phyloP scores from a whole-genome alignment of 2,113 vertebrate species.

The Ginglymostoma cirratum region DNA sequence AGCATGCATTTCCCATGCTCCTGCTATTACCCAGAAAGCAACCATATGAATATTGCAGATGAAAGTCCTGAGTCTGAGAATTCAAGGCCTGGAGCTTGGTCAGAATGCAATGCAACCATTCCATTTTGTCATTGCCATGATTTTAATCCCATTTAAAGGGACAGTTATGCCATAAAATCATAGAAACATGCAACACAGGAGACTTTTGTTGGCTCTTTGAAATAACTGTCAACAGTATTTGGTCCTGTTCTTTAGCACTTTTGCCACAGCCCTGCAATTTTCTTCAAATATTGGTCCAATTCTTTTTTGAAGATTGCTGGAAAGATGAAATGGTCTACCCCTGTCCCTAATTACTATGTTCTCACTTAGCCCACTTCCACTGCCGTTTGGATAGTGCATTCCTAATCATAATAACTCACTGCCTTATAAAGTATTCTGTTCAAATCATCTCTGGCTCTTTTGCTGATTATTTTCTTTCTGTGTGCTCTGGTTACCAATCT shows the following conservation, averaged over 20 bases:
- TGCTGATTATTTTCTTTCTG: not conserved
- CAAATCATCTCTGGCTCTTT: not conserved
- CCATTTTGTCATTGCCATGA: not conserved
- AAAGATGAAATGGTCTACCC: too few species aligned
- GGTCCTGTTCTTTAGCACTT: not conserved
- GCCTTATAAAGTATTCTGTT: not conserved
- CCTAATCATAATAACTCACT: not conserved
- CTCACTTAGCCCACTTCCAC: not conserved
- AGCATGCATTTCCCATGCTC: not conserved
- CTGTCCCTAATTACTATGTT: too few species aligned
- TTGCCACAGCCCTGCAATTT: not conserved
- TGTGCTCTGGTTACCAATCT: not conserved
- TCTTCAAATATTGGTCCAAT: not conserved
- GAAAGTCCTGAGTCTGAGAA: not conserved
- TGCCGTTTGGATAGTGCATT: not conserved
- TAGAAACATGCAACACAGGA: not conserved
- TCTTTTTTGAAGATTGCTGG: not conserved
- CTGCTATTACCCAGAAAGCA: not conserved
- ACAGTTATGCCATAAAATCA: not conserved
- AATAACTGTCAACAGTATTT: not conserved
- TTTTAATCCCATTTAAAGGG: not conserved
- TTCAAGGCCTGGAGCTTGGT: not conserved
- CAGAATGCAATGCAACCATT: not conserved
- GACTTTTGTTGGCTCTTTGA: not conserved
- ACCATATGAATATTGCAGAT: slow-evolving; percentile 6